Conservation (phyloP, 2,797 vertebrate genomes). For the Myiothlypis coronata region DNA sequence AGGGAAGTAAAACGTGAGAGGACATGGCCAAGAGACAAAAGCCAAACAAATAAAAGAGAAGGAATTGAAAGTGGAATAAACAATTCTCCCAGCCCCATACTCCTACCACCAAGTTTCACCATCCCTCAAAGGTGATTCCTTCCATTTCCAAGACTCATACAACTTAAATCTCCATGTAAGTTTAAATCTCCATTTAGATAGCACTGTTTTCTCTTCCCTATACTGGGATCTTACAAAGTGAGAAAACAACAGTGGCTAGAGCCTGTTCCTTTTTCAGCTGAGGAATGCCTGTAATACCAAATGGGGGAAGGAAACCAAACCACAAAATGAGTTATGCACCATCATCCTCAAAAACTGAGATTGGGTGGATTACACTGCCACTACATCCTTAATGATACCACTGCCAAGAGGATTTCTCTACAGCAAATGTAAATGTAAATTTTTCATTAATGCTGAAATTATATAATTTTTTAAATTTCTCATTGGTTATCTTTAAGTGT, state of each 20-base stretch:
- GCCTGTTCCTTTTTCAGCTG: neutral
- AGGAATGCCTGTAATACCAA: neutral
- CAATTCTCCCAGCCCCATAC: neutral
- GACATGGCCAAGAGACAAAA: neutral
- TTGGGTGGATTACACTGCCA: neutral
- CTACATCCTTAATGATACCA: neutral
- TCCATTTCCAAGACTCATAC: neutral
- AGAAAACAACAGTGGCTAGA: neutral
- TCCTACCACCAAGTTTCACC: neutral
- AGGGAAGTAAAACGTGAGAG: neutral
- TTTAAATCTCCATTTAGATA: neutral
- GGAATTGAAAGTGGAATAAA: neutral
- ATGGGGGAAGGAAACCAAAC: neutral
- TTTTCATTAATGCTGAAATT: neutral
- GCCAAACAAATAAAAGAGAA: neutral
- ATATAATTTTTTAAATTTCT: neutral
- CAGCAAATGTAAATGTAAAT: neutral
- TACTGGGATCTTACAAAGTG: neutral
- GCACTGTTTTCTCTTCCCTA: neutral
- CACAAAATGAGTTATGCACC: neutral
- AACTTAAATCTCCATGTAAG: neutral
- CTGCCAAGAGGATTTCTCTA: neutral
- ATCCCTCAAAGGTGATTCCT: neutral
- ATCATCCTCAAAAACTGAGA: slow-evolving; percentile 1
- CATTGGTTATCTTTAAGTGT: neutral